Conservation (phyloP, 2,113 vertebrate genomes). For the Pollimyrus isidori region DNA sequence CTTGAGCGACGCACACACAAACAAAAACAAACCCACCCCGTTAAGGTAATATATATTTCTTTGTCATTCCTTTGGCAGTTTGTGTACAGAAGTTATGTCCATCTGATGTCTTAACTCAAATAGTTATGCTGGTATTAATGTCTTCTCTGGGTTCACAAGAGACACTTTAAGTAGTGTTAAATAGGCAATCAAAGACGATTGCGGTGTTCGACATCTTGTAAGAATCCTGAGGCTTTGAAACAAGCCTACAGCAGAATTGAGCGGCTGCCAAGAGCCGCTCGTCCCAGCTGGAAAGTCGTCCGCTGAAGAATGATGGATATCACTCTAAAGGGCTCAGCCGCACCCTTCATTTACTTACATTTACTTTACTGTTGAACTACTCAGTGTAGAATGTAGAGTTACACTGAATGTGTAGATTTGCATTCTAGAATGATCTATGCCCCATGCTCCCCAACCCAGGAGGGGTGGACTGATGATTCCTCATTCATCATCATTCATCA, state of each 20-base stretch:
- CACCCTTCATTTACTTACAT: neutral
- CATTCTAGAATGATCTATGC: neutral
- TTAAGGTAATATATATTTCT: neutral
- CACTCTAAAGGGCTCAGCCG: neutral
- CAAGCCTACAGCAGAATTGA: neutral
- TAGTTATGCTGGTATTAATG: neutral
- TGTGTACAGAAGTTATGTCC: neutral
- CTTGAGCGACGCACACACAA: neutral
- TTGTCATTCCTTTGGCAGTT: neutral
- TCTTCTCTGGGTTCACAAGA: neutral
- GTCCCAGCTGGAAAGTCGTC: neutral
- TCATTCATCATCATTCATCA: neutral
- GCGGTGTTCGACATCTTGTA: neutral
- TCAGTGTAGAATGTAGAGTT: neutral
- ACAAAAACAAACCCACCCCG: neutral
- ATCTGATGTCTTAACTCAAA: neutral
- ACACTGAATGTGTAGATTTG: neutral
- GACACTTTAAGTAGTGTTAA: neutral
- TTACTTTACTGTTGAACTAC: neutral
- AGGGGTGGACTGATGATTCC: neutral
- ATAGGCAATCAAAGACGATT: neutral
- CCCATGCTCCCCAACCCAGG: neutral
- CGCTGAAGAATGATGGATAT: neutral
- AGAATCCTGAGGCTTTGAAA: neutral
- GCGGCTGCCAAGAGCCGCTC: neutral